Base-by-base conservation (phyloP, 2,113 vertebrate genomes). In the Himantopus leucocephalus region DNA sequence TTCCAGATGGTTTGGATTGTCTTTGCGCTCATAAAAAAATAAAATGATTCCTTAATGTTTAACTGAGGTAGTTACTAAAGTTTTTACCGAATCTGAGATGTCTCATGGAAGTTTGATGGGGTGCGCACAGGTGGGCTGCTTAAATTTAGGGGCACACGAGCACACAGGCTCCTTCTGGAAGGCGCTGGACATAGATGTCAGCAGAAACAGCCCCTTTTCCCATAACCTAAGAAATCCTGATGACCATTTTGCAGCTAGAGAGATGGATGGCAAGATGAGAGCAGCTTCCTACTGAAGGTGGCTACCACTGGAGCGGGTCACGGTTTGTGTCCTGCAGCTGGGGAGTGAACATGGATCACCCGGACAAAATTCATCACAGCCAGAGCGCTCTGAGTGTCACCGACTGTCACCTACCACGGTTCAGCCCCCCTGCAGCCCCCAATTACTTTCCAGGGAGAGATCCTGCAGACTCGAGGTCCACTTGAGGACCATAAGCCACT, bases 1-100 rank as follows among this genome's bases (percentile, higher is more conserved):
- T 70, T 77, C 64, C 96, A 96, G 91, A 64, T 95, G 94, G 85
- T 94, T 95, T 55, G 79, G 88, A 91, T 95, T 94, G 96, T 53
- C 83, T 73, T 80, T 5, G 37, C 21, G 11, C 75, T 95, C 29
- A 0, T 96, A 70, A 90, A 96, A 81, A 92, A 76, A 72, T 4
- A 24, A 90, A 96, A 83, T 3, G 5, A 63, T 86, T 60, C 90
- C 90, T 82, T 92, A 75, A 56, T 72, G 70, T 78, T 89, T 75
- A 67, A 52, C 41, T 68, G 18, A 45, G 58, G 64, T 5, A 6
- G 52, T 90, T 89, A 85, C 92, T 85, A 21, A 78, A 27, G 80
- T 27, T 67, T 89, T 68, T 63, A 75, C 52, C 3, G 2, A 68
- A 75, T 22, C 60, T 22, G 91, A 72, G 81, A 17, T 48, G 84